Conservation (phyloP, 2,888 invertebrate species). For the Agrilus biguttatus region DNA sequence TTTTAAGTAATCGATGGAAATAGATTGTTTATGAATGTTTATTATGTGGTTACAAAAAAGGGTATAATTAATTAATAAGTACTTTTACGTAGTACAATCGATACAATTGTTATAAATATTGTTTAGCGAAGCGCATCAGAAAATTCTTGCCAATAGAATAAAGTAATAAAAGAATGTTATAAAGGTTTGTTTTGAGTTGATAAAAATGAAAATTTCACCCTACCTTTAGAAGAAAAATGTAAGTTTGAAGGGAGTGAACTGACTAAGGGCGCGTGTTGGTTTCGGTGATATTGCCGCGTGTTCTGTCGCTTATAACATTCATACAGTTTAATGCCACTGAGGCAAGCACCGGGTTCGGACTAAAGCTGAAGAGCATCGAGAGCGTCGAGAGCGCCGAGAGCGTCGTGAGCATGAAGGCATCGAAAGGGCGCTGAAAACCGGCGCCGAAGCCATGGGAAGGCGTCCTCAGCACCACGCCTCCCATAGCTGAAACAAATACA, state of each 20-base stretch:
- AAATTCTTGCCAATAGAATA: too few species aligned
- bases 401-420: slow-evolving; percentile 12
- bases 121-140: too few species aligned
- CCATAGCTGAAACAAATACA: slow-evolving; percentile 29
- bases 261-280: slow-evolving; percentile 8
- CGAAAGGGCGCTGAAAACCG: slow-evolving; percentile 14
- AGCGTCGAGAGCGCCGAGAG: slow-evolving; percentile 7
- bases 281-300: slow-evolving; percentile 2
- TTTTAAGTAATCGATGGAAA: too few species aligned
- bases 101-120: too few species aligned
- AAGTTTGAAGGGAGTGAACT: background rate
- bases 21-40: too few species aligned
- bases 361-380: background rate
- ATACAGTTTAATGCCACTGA: slow-evolving; percentile 8
- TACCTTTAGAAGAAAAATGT: slow-evolving; percentile 1
- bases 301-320: slow-evolving; percentile 9
- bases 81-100: too few species aligned
- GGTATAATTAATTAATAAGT: too few species aligned
- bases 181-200: background rate
- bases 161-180: background rate
- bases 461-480: slow-evolving; percentile 27
- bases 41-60: too few species aligned
- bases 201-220: background rate
- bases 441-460: slow-evolving; percentile 27
- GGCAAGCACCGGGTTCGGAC: too few species aligned